phyloP scores from a whole-genome alignment of 2,797 vertebrate genomes.

The Capromys pilorides region DNA sequence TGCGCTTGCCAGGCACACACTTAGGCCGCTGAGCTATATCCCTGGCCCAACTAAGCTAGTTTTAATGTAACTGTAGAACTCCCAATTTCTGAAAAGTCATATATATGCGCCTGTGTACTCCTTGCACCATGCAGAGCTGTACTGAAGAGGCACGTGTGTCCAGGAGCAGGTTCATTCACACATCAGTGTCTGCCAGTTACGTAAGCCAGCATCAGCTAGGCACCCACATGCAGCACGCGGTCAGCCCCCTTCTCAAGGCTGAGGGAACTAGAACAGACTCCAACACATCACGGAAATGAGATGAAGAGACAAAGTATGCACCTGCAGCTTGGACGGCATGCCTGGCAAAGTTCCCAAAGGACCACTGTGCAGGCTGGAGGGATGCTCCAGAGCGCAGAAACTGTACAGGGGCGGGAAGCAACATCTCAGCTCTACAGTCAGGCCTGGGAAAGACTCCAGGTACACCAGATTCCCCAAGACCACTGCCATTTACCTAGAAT shows the following conservation, averaged over 20 bases:
- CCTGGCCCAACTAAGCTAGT: neutral
- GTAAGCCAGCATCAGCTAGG: neutral
- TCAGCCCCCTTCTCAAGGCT: neutral
- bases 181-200: neutral
- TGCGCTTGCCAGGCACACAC: too few relatives aligned
- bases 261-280: neutral
- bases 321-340: neutral
- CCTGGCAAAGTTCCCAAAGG: neutral
- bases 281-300: too few relatives aligned
- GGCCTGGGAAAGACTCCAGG: neutral
- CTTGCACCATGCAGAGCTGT: neutral
- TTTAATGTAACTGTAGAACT: constrained; percentile 14
- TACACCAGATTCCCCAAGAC: neutral
- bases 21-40: too few relatives aligned
- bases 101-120: neutral
- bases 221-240: neutral
- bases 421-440: neutral
- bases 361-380: neutral
- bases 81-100: neutral
- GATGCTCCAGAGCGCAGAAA: neutral
- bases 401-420: neutral
- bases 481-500: neutral
- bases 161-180: neutral
- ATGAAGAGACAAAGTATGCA: neutral
- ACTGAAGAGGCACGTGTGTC: neutral